A percentile compares a stretch with the other conserved stretches of the same genome.
Conservation (phyloP, 2,888 invertebrate species). For the Mesochorus sp. region DNA sequence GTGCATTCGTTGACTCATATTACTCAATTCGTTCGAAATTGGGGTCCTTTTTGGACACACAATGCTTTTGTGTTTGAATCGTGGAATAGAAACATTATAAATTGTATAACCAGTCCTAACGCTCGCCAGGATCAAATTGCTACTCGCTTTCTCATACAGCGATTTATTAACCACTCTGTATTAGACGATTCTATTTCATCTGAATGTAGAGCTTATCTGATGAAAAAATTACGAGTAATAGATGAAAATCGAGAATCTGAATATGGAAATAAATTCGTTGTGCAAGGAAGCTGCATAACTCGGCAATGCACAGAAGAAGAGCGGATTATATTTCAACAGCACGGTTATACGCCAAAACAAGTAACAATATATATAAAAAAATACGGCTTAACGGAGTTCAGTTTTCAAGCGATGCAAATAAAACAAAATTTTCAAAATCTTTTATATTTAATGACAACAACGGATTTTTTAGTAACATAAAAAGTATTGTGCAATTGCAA, state of each 20-base stretch:
- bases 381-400: background rate
- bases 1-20: background rate
- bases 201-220: background rate
- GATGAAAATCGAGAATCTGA: constrained; percentile 5
- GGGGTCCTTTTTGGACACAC: no score
- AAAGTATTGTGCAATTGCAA: background rate
- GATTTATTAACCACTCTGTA: background rate
- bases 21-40: background rate
- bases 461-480: background rate
- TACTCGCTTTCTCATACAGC: background rate
- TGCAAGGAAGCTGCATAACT: constrained; percentile 1
- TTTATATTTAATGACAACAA: background rate
- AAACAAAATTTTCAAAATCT: background rate
- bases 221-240: background rate
- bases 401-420: background rate
- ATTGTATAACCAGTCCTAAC: background rate
- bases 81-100: no score
- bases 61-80: no score
- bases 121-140: constrained; percentile 1
- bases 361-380: background rate
- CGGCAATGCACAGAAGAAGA: constrained; percentile 1
- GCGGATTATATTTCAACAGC: background rate
- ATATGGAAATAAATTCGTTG: background rate
- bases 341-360: background rate
- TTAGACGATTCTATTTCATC: background rate